Percentiles rank a stretch among this genome's conserved stretches.
Conservation (phyloP, 37 sponge, comb jelly and placozoan species). For the Agelas oroides region DNA sequence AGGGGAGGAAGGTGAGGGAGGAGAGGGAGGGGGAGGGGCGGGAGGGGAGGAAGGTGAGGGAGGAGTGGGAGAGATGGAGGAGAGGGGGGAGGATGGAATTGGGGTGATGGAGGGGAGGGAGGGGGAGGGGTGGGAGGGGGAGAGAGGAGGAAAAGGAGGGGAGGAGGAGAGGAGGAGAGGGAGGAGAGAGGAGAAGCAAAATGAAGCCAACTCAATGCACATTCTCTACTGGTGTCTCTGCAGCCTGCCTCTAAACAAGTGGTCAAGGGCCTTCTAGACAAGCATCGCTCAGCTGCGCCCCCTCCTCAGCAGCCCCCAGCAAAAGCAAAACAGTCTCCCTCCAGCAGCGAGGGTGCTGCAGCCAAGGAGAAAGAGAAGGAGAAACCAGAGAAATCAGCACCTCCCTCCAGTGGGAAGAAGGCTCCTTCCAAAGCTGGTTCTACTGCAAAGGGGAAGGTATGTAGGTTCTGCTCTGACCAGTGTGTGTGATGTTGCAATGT, state of each 20-base stretch:
- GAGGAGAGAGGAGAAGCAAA: no score
- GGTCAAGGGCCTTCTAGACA: slow-evolving; percentile 66
- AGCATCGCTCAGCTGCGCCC: slow-evolving; percentile 37
- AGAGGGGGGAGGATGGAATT: not conserved
- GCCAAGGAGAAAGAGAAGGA: not conserved
- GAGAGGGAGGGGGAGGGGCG: not conserved
- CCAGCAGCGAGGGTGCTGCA: not conserved
- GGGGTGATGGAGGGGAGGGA: no score
- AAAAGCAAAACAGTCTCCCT: not conserved
- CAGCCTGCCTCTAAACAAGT: slow-evolving; percentile 76
- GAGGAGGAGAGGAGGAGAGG: no score
- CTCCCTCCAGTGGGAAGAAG: no score
- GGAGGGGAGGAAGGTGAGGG: not conserved
- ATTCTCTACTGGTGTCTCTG: no score
- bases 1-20: not conserved
- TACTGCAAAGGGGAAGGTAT: no score
- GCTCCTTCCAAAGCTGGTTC: no score
- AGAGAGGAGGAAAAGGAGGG: no score
- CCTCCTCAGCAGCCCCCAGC: slow-evolving; percentile 8
- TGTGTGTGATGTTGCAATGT: no score
- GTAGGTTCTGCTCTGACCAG: no score
- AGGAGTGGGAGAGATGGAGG: not conserved
- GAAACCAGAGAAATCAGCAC: slow-evolving; percentile 4
- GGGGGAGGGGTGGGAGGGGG: not conserved
- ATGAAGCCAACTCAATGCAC: no score